Base-by-base conservation (phyloP, 1,140 invertebrate species). In the Pseudomyrmex gracilis region DNA sequence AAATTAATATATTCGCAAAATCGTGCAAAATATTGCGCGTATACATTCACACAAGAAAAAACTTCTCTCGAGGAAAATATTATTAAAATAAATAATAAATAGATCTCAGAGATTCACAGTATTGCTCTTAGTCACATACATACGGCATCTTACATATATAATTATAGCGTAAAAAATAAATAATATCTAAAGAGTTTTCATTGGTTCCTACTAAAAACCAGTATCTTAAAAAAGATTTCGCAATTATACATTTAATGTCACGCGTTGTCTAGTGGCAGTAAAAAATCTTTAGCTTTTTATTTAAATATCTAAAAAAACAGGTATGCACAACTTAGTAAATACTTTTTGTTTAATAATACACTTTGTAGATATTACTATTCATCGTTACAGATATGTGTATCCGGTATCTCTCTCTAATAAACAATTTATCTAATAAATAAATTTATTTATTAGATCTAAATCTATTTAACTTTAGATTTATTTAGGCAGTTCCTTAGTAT, bases 51-150 rank as follows among this genome's bases (percentile, higher is more conserved):
- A 92, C 87, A 60, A 77, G 87, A 73, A 74, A 51, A 77, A 7
- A 34, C 49, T 13, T 13, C 49, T 34, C 17, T 43, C 66, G 85
- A 86, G 60, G 90, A 89, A 34, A 34, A 77, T 77, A 77, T 43
- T 88, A 91, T 89, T 93, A 91, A 90, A 93, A 93, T 94, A 93
- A 94, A 94, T 94, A 94, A 94, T 94, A 94, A 94, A 94, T 94
- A 93, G 58, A 84, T 90, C 89, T 87, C 82, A 87, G 67, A 91
- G 85, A 92, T 93, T 93, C 85, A 84, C 24, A 55, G 90, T 88
- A 82, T 89, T 91, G 71, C 85, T 92, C 67, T 34, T 85, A 91
- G 85, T 53, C 60, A 76, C 60, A 90, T 91, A 91, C 91, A 92
- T 89, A 87, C 86, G 88, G 71, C 86, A 71, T 82, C 71, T 85